These are phyloP conservation scores for Myiagra hebetior DNA, from an alignment of 2,113 vertebrate species.

Conservation along the genomic window DNA sequence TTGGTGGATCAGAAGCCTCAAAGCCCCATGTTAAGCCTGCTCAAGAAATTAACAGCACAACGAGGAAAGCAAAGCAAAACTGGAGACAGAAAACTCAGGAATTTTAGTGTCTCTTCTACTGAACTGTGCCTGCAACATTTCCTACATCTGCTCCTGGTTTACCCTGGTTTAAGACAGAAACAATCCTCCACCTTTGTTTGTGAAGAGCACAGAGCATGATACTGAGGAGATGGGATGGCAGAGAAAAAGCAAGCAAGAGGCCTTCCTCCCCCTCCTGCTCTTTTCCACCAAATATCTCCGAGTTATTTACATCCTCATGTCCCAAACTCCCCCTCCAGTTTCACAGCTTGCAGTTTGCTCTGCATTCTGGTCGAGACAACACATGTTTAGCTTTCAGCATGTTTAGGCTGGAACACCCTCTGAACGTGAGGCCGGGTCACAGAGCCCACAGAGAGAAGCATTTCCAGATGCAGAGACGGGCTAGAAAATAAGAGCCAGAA, in stretches of 20 bases:
- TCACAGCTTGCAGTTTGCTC: conserved; percentile 43
- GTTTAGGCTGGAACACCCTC: conserved; percentile 26
- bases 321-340: conserved; percentile 24
- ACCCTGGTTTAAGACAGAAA: neutral
- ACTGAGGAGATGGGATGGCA: neutral
- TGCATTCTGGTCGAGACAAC: neutral
- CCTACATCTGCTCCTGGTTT: neutral
- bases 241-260: neutral
- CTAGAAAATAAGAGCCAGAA: neutral
- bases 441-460: neutral
- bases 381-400: neutral
- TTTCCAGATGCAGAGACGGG: neutral
- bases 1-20: neutral
- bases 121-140: neutral
- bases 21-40: neutral
- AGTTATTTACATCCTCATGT: conserved; percentile 17
- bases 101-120: neutral
- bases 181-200: neutral
- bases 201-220: neutral
- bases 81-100: neutral
- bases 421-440: neutral
- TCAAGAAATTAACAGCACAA: neutral
- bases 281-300: neutral
- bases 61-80: neutral
- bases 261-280: conserved; percentile 6